Evolutionary conservation across 2,888 invertebrate species (phyloP).

Genomic region (Oscheius sp.): DNA sequence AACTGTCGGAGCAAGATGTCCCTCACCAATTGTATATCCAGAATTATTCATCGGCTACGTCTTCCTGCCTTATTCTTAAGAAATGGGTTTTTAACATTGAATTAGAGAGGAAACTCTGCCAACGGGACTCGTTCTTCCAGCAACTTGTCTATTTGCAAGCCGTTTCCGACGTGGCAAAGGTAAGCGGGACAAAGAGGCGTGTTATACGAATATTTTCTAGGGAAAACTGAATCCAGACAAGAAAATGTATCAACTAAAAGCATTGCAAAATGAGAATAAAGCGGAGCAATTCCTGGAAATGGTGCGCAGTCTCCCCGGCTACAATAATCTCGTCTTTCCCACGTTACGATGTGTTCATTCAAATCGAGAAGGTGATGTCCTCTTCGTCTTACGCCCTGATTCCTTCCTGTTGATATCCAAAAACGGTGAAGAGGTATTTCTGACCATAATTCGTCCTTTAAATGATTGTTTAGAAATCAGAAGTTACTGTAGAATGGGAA

Average conservation of each 20-base stretch:
- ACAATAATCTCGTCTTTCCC: conserved; percentile 93
- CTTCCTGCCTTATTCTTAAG: conserved; percentile 86
- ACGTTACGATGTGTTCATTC: conserved; percentile 86
- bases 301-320: conserved; percentile 88
- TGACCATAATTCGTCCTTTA: background rate
- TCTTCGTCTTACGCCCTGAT: conserved; percentile 4
- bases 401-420: conserved; percentile 1
- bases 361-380: conserved; percentile 29
- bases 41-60: conserved; percentile 97
- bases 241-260: conserved; percentile 93
- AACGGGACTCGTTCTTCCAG: conserved; percentile 84
- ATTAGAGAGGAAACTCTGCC: conserved; percentile 73
- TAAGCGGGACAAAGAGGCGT: conserved; percentile 75
- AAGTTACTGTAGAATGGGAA: conserved; percentile 30
- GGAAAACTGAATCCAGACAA: conserved; percentile 90
- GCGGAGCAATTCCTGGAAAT: conserved; percentile 85
- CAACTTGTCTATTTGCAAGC: conserved; percentile 73
- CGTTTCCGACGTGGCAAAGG: conserved; percentile 63
- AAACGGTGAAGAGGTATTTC: conserved; percentile 18
- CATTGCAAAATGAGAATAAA: conserved; percentile 88
- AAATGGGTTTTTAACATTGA: conserved; percentile 75
- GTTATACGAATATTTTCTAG: conserved; percentile 81
- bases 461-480: conserved; percentile 13
- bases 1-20: conserved; percentile 90
- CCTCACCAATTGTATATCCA: conserved; percentile 98